A percentile compares a stretch with the other conserved stretches of the same genome.
Evolutionary conservation across 1,140 invertebrate genomes (phyloP).

Genomic region (Ceratina calcarata): DNA sequence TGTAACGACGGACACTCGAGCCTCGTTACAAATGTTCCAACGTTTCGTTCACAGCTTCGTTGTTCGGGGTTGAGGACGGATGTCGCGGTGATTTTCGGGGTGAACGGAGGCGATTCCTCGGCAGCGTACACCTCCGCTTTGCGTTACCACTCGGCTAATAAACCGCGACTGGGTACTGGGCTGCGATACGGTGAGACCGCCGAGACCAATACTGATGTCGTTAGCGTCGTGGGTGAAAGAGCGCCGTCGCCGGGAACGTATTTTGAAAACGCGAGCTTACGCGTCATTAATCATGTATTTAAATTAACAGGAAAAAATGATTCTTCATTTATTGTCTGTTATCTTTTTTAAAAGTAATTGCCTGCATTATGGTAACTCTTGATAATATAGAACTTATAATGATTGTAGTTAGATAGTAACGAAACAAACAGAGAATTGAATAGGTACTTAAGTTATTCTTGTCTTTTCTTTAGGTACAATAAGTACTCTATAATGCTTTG

Average conservation of each 20-base stretch:
- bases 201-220: slow-evolving; percentile 8
- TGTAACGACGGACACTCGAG: too few relatives aligned
- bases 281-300: too few relatives aligned
- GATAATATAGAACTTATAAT: not conserved
- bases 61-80: not conserved
- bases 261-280: not conserved
- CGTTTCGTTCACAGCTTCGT: not conserved
- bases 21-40: not conserved
- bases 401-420: too few relatives aligned
- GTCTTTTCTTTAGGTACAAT: too few relatives aligned
- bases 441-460: too few relatives aligned
- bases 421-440: too few relatives aligned
- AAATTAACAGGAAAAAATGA: too few relatives aligned
- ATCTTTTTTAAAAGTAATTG: too few relatives aligned
- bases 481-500: too few relatives aligned
- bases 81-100: not conserved
- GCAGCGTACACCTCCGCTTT: not conserved
- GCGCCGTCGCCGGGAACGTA: slow-evolving; percentile 11
- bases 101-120: slow-evolving; percentile 7
- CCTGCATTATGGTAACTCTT: not conserved
- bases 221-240: slow-evolving; percentile 10
- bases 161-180: slow-evolving; percentile 61
- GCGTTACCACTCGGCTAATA: slow-evolving; percentile 55
- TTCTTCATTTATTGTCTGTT: too few relatives aligned
- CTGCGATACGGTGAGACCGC: not conserved